These are phyloP conservation scores for Euthynnus affinis DNA, from an alignment of 2,797 vertebrate genomes.

Conservation along the genomic window DNA sequence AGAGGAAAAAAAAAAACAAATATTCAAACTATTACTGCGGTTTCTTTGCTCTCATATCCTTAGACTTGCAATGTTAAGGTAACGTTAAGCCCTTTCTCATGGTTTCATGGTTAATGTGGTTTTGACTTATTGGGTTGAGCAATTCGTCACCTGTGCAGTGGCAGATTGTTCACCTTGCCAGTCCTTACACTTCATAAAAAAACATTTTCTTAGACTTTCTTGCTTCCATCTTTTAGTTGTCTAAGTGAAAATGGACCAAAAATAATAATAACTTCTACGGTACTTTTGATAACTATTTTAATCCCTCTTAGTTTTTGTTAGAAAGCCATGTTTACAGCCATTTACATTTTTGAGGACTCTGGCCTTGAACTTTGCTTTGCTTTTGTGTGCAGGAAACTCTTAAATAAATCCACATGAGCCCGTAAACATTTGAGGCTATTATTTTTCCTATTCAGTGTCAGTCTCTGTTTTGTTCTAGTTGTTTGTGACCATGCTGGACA, in stretches of 20 bases:
- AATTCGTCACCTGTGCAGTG: conserved; percentile 37
- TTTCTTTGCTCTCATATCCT: conserved; percentile 34
- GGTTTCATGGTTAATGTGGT: conserved; percentile 47
- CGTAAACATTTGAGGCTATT: background rate
- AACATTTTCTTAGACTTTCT: conserved; percentile 7
- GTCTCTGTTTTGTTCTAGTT: background rate
- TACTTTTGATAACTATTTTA: background rate
- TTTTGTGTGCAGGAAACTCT: background rate
- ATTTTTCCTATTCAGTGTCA: conserved; percentile 23
- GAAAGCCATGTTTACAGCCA: too few species aligned
- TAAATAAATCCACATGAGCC: conserved; percentile 9
- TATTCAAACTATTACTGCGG: conserved; percentile 23
- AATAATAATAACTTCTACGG: background rate
- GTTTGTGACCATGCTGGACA: conserved; percentile 17
- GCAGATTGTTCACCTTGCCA: conserved; percentile 14
- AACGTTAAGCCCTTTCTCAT: conserved; percentile 40
- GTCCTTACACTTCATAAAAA: conserved; percentile 6
- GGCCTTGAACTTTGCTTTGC: background rate
- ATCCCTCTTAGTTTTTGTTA: background rate
- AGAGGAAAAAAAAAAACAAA: conserved; percentile 7
- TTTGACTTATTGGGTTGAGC: conserved; percentile 50
- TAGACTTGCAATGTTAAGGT: conserved; percentile 19
- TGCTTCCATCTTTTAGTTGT: background rate
- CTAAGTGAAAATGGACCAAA: background rate
- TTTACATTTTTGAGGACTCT: background rate